Percentiles rank a stretch among this genome's conserved stretches.
phyloP scores from a whole-genome alignment of 2,888 invertebrate species.

The Entomobrya proxima region DNA sequence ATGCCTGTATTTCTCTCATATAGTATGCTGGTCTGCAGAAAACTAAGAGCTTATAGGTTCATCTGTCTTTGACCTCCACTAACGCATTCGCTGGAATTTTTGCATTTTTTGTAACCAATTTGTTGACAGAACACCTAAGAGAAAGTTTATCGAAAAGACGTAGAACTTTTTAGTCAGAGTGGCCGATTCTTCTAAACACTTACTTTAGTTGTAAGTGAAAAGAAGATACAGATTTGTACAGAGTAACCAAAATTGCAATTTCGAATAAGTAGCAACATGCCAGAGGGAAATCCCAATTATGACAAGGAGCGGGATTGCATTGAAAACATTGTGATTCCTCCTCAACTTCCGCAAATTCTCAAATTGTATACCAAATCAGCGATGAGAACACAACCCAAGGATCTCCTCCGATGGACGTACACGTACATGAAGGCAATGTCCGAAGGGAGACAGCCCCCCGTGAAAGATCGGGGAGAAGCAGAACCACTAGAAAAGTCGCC shows the following conservation, averaged over 20 bases:
- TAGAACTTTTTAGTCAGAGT: background rate
- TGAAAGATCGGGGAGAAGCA: constrained; percentile 68
- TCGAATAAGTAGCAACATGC: background rate
- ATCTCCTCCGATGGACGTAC: constrained; percentile 47
- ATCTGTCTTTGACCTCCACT: background rate
- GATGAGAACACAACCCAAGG: constrained; percentile 55
- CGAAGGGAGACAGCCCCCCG: constrained; percentile 66
- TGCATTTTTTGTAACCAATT: background rate
- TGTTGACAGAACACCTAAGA: background rate
- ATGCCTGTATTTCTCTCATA: too few relatives aligned
- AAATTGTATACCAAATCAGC: constrained; percentile 54
- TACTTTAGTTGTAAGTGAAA: too few relatives aligned
- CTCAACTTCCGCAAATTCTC: constrained; percentile 48
- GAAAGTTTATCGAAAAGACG: background rate
- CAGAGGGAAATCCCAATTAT: background rate
- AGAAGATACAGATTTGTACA: too few relatives aligned
- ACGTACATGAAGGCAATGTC: constrained; percentile 69
- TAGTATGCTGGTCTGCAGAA: background rate
- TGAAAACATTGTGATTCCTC: constrained; percentile 56
- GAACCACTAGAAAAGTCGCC: constrained; percentile 55
- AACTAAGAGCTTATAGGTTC: background rate
- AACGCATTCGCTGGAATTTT: background rate
- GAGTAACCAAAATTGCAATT: too few relatives aligned
- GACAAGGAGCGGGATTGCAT: constrained; percentile 39
- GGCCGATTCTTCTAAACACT: too few relatives aligned